Percentiles rank a stretch among this genome's conserved stretches.
phyloP scores from a whole-genome alignment of 2,888 invertebrate genomes.

The Zhengitettix transpicula region DNA sequence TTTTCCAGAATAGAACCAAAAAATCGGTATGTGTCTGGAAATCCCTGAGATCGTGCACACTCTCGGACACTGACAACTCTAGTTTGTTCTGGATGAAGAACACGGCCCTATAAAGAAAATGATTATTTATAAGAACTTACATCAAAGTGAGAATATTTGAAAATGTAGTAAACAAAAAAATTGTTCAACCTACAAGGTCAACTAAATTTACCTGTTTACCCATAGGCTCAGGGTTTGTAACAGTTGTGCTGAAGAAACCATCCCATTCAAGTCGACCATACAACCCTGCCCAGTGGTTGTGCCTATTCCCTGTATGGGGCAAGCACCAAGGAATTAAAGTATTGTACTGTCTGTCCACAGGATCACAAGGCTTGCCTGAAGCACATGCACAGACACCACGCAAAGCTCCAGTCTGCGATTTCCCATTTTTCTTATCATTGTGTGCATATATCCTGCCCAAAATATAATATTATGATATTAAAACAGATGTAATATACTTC shows the following conservation, averaged over 20 bases:
- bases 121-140: not conserved
- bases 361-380: conserved; percentile 43
- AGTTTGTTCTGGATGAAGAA: conserved; percentile 62
- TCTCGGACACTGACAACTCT: conserved; percentile 75
- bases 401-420: conserved; percentile 28
- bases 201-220: conserved; percentile 49
- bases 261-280: conserved; percentile 69
- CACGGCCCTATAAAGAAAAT: conserved; percentile 39
- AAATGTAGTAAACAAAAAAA: not conserved
- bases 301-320: conserved; percentile 70
- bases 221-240: conserved; percentile 79
- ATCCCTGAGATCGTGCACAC: conserved; percentile 75
- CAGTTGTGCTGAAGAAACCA: conserved; percentile 71
- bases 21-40: conserved; percentile 59
- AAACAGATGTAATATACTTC: no score
- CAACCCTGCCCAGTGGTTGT: conserved; percentile 75
- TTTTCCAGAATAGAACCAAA: conserved; percentile 59
- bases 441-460: conserved; percentile 32
- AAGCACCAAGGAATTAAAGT: conserved; percentile 80
- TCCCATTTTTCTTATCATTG: conserved; percentile 34
- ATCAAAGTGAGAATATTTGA: not conserved
- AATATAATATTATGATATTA: not conserved
- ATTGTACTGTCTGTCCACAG: conserved; percentile 57
- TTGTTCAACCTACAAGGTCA: no score
- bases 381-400: conserved; percentile 69